Base-by-base conservation (phyloP, 2,797 vertebrate species). In the Poecilia gillii region DNA sequence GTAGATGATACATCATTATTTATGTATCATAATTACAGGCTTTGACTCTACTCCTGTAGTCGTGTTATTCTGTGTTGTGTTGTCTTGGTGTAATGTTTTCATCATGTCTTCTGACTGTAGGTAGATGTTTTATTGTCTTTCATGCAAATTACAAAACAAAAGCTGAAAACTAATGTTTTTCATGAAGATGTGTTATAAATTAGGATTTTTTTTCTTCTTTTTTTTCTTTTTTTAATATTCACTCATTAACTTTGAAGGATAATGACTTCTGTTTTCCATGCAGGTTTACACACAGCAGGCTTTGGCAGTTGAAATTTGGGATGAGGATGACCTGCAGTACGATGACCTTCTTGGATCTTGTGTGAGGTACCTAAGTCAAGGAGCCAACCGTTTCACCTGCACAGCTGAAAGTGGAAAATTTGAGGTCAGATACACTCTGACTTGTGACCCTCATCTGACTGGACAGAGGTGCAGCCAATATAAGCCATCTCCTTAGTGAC, bases 401-500 rank as follows among this genome's bases (percentile, higher is more conserved):
- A 0, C 6, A 0, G 1, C 0, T 0, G 2, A 2, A 0, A 18
- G 0, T 3, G 72, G 87, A 3, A 31, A 0, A 1, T 39, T 84
- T 2, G 2, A 14, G 9, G 2, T 92, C 16, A 0, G 0, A 20
- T 87, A 89, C 68, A 81, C 43, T 25, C 77, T 92, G n/a, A 88
- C 3, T 49, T 92, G 91, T 3, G 1, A 85, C 73, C 8, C 0
- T 5, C 41, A 90, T 28, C 83, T 92, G 55, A 89, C 83, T 12
- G 90, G 90, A 82, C 12, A 70, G 2, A 78, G 2, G 5, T 91
- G 91, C 14, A 0, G 89, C 2, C 14, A 0, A 0, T 92, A 91
- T 77, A 82, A 51, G 55, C 86, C 87, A 3, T 53, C 71, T 73
- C 78, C 90, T 72, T 0, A 59, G 0, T 71, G 55, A 82, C 13